Conservation (phyloP, 2,888 invertebrate species). For the Mylabris sibirica region DNA sequence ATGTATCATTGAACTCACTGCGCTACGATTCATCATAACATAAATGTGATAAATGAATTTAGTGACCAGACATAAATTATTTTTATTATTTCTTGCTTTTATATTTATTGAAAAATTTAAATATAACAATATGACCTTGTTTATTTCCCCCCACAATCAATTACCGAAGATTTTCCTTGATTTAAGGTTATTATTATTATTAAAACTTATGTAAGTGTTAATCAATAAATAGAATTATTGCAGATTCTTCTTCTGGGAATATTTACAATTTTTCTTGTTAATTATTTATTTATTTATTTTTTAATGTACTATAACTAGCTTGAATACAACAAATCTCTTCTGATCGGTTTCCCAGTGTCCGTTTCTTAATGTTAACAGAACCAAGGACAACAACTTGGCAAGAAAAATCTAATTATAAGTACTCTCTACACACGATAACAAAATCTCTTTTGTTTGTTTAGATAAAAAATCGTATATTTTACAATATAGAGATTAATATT, state of each 20-base stretch:
- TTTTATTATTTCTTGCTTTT: neutral
- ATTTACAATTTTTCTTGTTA: neutral
- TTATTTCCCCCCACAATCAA: neutral
- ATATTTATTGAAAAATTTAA: neutral
- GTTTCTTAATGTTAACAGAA: slow-evolving; percentile 10
- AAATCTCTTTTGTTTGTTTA: neutral
- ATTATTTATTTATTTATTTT: neutral
- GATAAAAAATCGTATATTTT: slow-evolving; percentile 5
- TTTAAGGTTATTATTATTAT: slow-evolving; percentile 5
- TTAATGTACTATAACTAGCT: neutral
- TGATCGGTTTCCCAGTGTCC: neutral
- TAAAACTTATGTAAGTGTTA: neutral
- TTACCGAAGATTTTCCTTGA: slow-evolving; percentile 3
- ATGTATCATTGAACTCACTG: neutral
- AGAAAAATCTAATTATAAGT: slow-evolving; percentile 8
- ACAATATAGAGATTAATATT: neutral
- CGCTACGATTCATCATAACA: neutral
- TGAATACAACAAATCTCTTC: slow-evolving; percentile 4
- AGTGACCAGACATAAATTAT: neutral
- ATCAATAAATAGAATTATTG: too few relatives aligned
- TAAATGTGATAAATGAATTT: neutral
- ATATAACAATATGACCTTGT: neutral
- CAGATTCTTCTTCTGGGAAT: neutral
- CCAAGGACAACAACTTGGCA: slow-evolving; percentile 17
- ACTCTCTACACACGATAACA: neutral